Evolutionary conservation across 1,140 invertebrate species (phyloP).

Genomic region (Drosophila oshimai): DNA sequence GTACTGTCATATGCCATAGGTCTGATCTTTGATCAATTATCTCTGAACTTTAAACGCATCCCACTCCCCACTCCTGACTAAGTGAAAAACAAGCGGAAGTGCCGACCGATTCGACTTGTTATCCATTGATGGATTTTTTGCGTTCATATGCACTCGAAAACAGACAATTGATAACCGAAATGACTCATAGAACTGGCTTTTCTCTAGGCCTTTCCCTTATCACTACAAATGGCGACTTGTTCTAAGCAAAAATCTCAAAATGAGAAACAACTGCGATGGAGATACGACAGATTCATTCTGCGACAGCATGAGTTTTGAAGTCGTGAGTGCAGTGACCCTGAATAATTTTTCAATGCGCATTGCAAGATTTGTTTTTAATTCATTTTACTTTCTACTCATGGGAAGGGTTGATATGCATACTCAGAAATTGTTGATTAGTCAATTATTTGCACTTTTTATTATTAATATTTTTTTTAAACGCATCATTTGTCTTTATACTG

Average conservation of each 20-base stretch:
- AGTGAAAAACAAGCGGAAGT: conserved; percentile 18
- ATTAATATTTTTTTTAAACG: too few species aligned
- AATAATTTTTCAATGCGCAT: conserved; percentile 24
- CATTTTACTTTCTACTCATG: too few species aligned
- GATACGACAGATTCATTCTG: not conserved
- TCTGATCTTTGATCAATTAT: not conserved
- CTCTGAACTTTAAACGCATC: not conserved
- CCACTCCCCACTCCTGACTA: not conserved
- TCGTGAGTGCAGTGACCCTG: conserved; percentile 64
- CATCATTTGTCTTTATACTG: too few species aligned
- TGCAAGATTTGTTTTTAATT: not conserved
- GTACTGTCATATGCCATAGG: not conserved
- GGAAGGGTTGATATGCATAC: conserved; percentile 1
- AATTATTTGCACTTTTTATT: too few species aligned
- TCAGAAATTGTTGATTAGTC: not conserved
- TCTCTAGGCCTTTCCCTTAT: conserved; percentile 4
- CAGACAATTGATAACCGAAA: not conserved
- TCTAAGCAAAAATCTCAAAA: not conserved
- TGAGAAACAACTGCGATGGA: not conserved
- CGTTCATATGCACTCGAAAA: not conserved
- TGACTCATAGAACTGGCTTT: not conserved
- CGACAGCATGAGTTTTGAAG: conserved; percentile 1
- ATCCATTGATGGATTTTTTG: not conserved
- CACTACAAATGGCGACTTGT: conserved; percentile 13
- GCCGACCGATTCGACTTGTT: not conserved